Evolutionary conservation across 2,113 vertebrate genomes (phyloP), one percentile per base, ranked within the genome.

Genomic region (Anhinga anhinga): DNA sequence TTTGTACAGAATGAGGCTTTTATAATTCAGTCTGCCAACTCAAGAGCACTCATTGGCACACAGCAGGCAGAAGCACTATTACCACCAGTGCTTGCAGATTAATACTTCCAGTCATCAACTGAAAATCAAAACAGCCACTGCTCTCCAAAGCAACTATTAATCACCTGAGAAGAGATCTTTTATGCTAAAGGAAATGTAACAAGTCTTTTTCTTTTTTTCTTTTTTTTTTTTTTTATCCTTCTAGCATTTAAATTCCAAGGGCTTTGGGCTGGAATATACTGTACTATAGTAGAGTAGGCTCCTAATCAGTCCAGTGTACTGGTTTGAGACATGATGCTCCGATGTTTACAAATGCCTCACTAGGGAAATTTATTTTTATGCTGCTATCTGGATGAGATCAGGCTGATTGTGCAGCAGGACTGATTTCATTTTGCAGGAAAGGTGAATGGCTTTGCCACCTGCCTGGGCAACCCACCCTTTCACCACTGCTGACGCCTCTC

Each of bases 21-120:
- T 90, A 69, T 74, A 86, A 91, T 95, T 95, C 82, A 93, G 47
- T 27, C 19, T 86, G 45, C 19, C 87, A 89, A 53, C 77, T 94
- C 77, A 65, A 88, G 72, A 91, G 76, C 47, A 21, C 55, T 79
- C 38, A 26, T 12, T 74, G 77, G 77, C 65, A 72, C 86, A 61
- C 76, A 86, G 94, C 69, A 86, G 77, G 83, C 32, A 91, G 88
- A 74, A 93, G 29, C 56, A 49, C 40, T 77, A 26, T 65, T 70
- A 70, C 32, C 52, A 92, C 69, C 15, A 38, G 21, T 69, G 38
- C 80, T 52, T 74, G 59, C 72, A 96, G 61, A 69, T 95, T 78
- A 91, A 81, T 81, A 74, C 55, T 93, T 94, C 42, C n/a, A 93
- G 76, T 63, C 72, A 78, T 78, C 90, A 88, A 17, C 22, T 56